Evolutionary conservation across 2,888 invertebrate species (phyloP).

Genomic region (Oscheius sp.): DNA sequence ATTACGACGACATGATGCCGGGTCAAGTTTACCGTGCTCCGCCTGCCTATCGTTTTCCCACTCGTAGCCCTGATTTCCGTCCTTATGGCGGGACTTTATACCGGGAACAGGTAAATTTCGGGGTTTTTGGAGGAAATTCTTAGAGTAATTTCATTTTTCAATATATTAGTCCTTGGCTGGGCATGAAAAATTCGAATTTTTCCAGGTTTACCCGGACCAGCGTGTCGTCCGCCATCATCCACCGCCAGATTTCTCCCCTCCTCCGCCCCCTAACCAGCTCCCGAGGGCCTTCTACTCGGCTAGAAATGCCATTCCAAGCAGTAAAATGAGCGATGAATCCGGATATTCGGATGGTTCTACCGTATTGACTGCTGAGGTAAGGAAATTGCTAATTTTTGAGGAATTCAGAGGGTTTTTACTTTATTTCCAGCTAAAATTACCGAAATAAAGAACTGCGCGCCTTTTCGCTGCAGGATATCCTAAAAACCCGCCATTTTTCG

Average conservation of each 20-base stretch:
- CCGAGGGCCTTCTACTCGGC: slow-evolving; percentile 38
- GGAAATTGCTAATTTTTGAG: neutral
- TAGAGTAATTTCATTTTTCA: neutral
- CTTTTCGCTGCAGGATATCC: too few relatives aligned
- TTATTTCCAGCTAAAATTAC: too few relatives aligned
- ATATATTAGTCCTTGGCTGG: neutral
- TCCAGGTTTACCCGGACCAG: neutral
- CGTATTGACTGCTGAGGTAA: slow-evolving; percentile 57
- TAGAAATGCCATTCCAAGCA: slow-evolving; percentile 48
- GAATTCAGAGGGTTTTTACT: neutral
- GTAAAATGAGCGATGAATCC: slow-evolving; percentile 64
- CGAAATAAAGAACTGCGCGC: too few relatives aligned
- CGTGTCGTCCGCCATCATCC: slow-evolving; percentile 41
- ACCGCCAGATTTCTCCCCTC: slow-evolving; percentile 54
- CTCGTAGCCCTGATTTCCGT: slow-evolving; percentile 31
- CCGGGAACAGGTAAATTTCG: slow-evolving; percentile 14
- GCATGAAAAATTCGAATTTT: neutral
- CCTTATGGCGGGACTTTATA: slow-evolving; percentile 20
- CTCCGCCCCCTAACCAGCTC: slow-evolving; percentile 43
- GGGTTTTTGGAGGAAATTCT: neutral
- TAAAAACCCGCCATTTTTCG: too few relatives aligned
- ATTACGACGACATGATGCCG: slow-evolving; percentile 63
- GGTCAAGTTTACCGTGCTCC: slow-evolving; percentile 47
- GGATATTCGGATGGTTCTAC: slow-evolving; percentile 64
- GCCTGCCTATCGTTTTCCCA: slow-evolving; percentile 47